Conservation (phyloP, 2,113 vertebrate genomes). For the Euleptes europaea region DNA sequence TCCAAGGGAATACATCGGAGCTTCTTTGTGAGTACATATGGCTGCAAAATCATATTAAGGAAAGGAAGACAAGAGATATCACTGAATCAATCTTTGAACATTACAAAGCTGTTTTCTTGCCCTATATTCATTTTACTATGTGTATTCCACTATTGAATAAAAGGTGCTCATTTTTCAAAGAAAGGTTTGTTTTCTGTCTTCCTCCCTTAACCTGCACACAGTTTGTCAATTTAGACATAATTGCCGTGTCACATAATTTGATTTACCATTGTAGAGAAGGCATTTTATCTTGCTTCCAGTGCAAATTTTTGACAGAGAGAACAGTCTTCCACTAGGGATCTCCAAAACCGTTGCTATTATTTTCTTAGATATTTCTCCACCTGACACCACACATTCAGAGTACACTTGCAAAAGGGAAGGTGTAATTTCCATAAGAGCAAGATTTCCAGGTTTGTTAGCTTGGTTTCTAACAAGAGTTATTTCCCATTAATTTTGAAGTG, state of each 20-base stretch:
- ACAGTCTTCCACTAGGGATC: background rate
- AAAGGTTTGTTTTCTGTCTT: slow-evolving; percentile 10
- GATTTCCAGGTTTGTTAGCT: background rate
- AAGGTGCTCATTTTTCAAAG: background rate
- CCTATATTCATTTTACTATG: background rate
- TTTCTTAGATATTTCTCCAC: background rate
- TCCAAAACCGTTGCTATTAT: background rate
- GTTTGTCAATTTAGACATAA: slow-evolving; percentile 27
- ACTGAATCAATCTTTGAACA: slow-evolving; percentile 4
- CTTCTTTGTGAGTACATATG: background rate
- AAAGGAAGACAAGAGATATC: background rate
- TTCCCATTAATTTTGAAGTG: background rate
- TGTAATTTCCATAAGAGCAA: background rate
- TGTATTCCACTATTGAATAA: background rate
- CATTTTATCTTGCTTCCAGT: slow-evolving; percentile 22
- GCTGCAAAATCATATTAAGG: background rate
- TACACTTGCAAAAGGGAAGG: background rate
- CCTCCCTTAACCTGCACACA: background rate
- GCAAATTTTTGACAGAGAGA: background rate
- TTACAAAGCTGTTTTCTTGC: background rate
- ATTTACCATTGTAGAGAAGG: slow-evolving; percentile 1
- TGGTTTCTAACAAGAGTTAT: background rate
- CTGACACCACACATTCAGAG: background rate
- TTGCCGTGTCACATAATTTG: background rate
- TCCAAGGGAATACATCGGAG: too few relatives aligned